phyloP scores from a whole-genome alignment of 2,797 vertebrate genomes.

The Distichodus sexfasciatus region DNA sequence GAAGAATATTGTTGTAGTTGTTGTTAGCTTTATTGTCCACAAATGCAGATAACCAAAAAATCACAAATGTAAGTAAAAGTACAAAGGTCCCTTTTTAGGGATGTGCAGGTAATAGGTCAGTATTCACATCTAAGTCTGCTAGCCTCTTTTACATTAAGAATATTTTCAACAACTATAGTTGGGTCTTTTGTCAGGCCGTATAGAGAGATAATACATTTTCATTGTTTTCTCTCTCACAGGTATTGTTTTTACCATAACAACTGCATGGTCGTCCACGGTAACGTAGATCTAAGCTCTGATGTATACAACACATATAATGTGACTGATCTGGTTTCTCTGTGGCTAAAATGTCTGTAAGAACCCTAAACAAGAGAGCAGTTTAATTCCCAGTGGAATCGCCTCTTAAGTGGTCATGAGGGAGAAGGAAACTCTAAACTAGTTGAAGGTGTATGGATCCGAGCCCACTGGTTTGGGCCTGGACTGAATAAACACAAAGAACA shows the following conservation, averaged over 20 bases:
- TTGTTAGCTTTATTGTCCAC: no score
- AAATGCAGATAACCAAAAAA: no score
- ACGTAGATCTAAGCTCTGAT: not conserved
- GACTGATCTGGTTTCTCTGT: constrained; percentile 9
- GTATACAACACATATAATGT: not conserved
- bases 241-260: constrained; percentile 1
- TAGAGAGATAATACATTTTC: no score
- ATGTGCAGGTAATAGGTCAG: no score
- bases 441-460: constrained; percentile 32
- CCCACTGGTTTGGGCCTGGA: constrained; percentile 31
- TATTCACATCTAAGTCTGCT: no score
- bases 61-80: no score
- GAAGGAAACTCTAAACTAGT: constrained; percentile 36
- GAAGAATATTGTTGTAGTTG: no score
- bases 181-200: no score
- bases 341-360: constrained; percentile 21
- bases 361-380: constrained; percentile 26
- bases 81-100: no score
- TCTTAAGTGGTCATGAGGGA: constrained; percentile 36
- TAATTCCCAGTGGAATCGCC: constrained; percentile 24
- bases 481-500: constrained; percentile 18
- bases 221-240: not conserved
- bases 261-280: not conserved
- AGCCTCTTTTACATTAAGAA: no score
- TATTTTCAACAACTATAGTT: no score